phyloP scores from a whole-genome alignment of 2,113 vertebrate genomes.

The Peromyscus leucopus region DNA sequence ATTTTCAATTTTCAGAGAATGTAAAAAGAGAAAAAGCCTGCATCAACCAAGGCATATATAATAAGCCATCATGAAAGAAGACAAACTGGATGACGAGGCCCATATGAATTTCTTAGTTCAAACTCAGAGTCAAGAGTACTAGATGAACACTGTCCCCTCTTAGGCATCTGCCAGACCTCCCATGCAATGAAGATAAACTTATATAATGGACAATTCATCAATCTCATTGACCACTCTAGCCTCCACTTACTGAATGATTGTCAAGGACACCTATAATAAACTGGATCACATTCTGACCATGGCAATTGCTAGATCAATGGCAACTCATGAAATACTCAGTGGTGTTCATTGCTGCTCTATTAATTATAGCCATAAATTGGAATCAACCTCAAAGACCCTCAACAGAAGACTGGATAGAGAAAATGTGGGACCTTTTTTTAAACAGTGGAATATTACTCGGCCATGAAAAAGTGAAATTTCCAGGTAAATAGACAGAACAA shows the following conservation, averaged over 20 bases:
- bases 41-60: neutral
- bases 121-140: neutral
- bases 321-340: neutral
- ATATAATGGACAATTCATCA: neutral
- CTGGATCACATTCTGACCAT: neutral
- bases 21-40: neutral
- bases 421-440: neutral
- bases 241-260: neutral
- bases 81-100: neutral
- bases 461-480: neutral
- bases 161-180: neutral
- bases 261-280: neutral
- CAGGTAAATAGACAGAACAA: neutral
- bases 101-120: neutral
- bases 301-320: neutral
- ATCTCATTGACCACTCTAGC: neutral
- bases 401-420: neutral
- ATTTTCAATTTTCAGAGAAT: slow-evolving; percentile 54
- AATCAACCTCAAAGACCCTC: neutral
- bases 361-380: neutral
- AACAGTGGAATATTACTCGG: neutral
- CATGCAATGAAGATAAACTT: neutral
- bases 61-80: neutral
- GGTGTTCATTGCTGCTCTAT: neutral
- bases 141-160: neutral